Percentiles rank a stretch among this genome's conserved stretches.
Conservation (phyloP, 2,888 invertebrate species). For the Lochmaea crataegi region DNA sequence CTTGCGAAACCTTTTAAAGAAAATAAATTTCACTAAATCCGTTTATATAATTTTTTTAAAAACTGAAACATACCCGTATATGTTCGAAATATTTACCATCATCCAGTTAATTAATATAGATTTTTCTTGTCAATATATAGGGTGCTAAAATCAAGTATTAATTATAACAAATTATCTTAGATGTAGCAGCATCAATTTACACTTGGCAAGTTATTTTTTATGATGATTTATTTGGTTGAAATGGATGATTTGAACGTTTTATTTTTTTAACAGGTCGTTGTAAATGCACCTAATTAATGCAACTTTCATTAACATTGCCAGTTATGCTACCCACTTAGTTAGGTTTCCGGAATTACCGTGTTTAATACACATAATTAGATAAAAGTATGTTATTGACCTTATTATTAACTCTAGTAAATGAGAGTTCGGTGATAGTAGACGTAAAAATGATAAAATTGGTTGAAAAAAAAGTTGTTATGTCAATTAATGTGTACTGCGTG, state of each 20-base stretch:
- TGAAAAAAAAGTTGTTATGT: background rate
- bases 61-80: background rate
- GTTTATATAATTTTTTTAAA: too few relatives aligned
- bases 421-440: background rate
- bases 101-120: background rate
- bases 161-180: background rate
- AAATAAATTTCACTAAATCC: too few relatives aligned
- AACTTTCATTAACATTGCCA: background rate
- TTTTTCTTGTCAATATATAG: background rate
- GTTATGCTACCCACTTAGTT: constrained; percentile 3
- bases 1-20: too few relatives aligned
- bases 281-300: background rate
- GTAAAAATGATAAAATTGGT: background rate
- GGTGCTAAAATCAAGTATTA: background rate
- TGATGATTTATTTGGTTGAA: background rate
- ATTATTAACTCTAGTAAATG: background rate
- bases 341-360: constrained; percentile 15
- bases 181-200: background rate
- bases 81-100: background rate
- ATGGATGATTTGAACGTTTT: background rate
- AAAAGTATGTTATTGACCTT: constrained; percentile 3
- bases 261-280: background rate
- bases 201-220: constrained; percentile 3
- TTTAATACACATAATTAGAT: constrained; percentile 9
- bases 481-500: background rate